Evolutionary conservation across 2,888 invertebrate genomes (phyloP), one percentile per base, ranked within the genome.

Genomic region (Tridacna crocea): DNA sequence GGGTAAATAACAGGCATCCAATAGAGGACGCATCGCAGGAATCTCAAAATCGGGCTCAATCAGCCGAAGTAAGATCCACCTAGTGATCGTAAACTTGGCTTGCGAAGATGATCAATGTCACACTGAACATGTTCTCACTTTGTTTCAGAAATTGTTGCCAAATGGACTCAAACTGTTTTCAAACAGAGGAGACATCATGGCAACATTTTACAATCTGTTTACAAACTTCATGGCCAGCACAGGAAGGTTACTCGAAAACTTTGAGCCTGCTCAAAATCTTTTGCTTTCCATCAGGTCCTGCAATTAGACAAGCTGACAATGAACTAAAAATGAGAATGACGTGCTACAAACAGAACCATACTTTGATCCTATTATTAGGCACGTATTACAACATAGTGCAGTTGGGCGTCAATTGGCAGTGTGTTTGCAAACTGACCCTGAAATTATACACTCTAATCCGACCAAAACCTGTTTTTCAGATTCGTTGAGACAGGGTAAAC

Each of bases 131-230:
- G 10, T 61, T 61, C 61, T 61, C n/a, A 61, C 61, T 61, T 15
- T n/a, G 12, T 61, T 61, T n/a, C n/a, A 24, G n/a, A 61, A 61
- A 61, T 11, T 61, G 61, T 61, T 15, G 61, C 61, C 61, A 61
- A 15, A n/a, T 24, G 61, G 61, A n/a, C 61, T 61, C n/a, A 61
- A 61, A 61, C 24, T 61, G 24, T 61, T 12, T 22, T 11, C 61
- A 24, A 61, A 61, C 61, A 61, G 61, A 61, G 61, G 11, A n/a
- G 61, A 61, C 61, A n/a, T 61, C n/a, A 61, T 12, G 15, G 51
- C 15, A 51, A 51, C 51, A 13, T 51, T 11, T 51, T 51, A 51
- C 15, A 15, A 15, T 61, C n/a, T 61, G 61, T 61, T 61, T 61
- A 61, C 61, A 24, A 61, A 61, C 61, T 61, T 22, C n/a, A 15